These are phyloP conservation scores for Athalia circularis DNA, from an alignment of 2,888 invertebrate species.

Conservation along the genomic window DNA sequence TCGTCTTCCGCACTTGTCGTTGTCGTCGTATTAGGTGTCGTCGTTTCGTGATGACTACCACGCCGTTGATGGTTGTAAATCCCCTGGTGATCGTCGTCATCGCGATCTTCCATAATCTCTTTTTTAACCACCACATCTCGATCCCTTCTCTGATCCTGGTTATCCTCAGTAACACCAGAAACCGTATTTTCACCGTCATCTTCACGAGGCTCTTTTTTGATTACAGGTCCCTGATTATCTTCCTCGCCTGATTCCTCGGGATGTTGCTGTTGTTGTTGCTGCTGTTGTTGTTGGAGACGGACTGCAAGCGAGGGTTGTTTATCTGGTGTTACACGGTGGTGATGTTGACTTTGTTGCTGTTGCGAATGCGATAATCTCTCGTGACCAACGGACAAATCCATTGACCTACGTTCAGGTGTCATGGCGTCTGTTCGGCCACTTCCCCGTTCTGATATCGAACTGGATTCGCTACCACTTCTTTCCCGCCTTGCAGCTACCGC, in stretches of 20 bases:
- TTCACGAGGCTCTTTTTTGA: conserved; percentile 77
- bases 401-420: conserved; percentile 85
- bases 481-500: conserved; percentile 79
- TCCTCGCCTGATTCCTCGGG: conserved; percentile 77
- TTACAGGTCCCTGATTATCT: conserved; percentile 74
- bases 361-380: conserved; percentile 70
- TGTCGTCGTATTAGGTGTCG: conserved; percentile 59
- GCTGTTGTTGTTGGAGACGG: conserved; percentile 67
- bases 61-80: conserved; percentile 65
- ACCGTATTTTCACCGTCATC: conserved; percentile 71
- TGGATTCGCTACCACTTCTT: conserved; percentile 91
- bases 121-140: conserved; percentile 79
- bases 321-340: conserved; percentile 83
- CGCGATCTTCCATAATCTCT: conserved; percentile 78
- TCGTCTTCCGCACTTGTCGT: conserved; percentile 68
- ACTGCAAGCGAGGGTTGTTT: conserved; percentile 80
- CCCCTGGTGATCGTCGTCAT: conserved; percentile 75
- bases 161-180: conserved; percentile 67
- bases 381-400: conserved; percentile 74
- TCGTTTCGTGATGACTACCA: conserved; percentile 67
- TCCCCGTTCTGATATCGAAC: conserved; percentile 90
- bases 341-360: conserved; percentile 63
- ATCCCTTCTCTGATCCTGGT: conserved; percentile 70
- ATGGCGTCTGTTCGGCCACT: conserved; percentile 87
- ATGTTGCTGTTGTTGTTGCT: conserved; percentile 46